Conservation (phyloP, 2,888 invertebrate species). For the Drosophila subquinaria region DNA sequence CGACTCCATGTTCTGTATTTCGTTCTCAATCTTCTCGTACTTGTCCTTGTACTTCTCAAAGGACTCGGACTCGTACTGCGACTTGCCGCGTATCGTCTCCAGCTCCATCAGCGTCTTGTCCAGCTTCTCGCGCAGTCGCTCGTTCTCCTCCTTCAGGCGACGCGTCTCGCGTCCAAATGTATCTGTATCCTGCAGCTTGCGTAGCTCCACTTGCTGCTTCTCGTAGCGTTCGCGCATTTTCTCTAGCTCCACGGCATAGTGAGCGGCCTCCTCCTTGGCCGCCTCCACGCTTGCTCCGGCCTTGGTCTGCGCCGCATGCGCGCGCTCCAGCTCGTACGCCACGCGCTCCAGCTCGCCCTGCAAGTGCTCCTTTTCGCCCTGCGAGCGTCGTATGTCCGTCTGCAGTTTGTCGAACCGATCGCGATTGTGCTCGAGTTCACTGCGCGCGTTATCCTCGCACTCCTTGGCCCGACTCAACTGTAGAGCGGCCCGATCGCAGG, state of each 20-base stretch:
- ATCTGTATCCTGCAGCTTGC: conserved; percentile 93
- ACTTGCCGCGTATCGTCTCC: conserved; percentile 92
- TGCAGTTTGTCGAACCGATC: conserved; percentile 96
- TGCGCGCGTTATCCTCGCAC: conserved; percentile 95
- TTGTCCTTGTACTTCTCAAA: conserved; percentile 92
- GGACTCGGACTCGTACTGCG: conserved; percentile 91
- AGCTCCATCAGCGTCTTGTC: conserved; percentile 93
- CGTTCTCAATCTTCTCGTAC: conserved; percentile 90
- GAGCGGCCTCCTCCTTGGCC: conserved; percentile 94
- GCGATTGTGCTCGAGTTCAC: conserved; percentile 94
- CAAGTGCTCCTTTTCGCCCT: conserved; percentile 94
- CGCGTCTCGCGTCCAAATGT: conserved; percentile 93
- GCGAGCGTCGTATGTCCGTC: conserved; percentile 92
- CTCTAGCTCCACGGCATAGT: conserved; percentile 94
- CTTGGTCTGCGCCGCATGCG: conserved; percentile 94
- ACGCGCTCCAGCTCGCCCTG: conserved; percentile 93
- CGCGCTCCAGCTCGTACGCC: conserved; percentile 94
- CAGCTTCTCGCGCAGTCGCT: conserved; percentile 91
- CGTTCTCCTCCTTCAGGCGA: conserved; percentile 92
- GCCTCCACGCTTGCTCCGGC: conserved; percentile 94
- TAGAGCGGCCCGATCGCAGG: conserved; percentile 94
- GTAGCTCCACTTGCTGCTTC: conserved; percentile 92
- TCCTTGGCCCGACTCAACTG: conserved; percentile 95
- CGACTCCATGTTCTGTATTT: conserved; percentile 91
- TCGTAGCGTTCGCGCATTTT: conserved; percentile 97